phyloP scores from a whole-genome alignment of 2,888 invertebrate genomes.

The Ichneumon xanthorius region DNA sequence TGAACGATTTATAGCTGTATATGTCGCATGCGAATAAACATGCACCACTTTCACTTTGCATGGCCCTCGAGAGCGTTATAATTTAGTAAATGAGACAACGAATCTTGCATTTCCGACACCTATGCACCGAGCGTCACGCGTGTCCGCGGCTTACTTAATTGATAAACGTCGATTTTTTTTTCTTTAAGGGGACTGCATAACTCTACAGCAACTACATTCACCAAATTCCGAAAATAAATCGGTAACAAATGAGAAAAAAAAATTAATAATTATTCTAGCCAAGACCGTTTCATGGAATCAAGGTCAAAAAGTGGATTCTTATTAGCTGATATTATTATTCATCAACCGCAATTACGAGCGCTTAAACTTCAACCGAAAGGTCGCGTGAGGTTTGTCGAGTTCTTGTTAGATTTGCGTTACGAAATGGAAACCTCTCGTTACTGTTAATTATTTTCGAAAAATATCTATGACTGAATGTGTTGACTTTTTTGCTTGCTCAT shows the following conservation, averaged over 20 bases:
- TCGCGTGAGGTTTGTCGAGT: too few species aligned
- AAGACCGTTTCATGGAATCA: not conserved
- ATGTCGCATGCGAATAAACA: slow-evolving; percentile 34
- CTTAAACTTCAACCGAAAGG: too few species aligned
- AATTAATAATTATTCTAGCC: not conserved
- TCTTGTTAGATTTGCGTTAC: too few species aligned
- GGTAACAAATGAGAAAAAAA: not conserved
- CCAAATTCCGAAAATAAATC: not conserved
- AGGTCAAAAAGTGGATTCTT: not conserved
- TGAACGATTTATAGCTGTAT: slow-evolving; percentile 40
- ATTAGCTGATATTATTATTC: too few species aligned
- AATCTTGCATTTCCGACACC: slow-evolving; percentile 46
- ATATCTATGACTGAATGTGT: too few species aligned
- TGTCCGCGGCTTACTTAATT: slow-evolving; percentile 46
- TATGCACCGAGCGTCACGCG: slow-evolving; percentile 43
- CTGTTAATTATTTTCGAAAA: too few species aligned
- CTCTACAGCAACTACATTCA: not conserved
- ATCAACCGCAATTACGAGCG: too few species aligned
- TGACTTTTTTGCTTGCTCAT: too few species aligned
- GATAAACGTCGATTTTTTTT: slow-evolving; percentile 33
- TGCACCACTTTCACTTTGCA: slow-evolving; percentile 62
- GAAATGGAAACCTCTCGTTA: too few species aligned
- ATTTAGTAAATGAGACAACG: slow-evolving; percentile 57
- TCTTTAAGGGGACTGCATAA: not conserved
- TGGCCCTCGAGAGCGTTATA: slow-evolving; percentile 35